Evolutionary conservation across 2,797 vertebrate genomes (phyloP), one percentile per base, ranked within the genome.

Genomic region (Synaphobranchus kaupii): DNA sequence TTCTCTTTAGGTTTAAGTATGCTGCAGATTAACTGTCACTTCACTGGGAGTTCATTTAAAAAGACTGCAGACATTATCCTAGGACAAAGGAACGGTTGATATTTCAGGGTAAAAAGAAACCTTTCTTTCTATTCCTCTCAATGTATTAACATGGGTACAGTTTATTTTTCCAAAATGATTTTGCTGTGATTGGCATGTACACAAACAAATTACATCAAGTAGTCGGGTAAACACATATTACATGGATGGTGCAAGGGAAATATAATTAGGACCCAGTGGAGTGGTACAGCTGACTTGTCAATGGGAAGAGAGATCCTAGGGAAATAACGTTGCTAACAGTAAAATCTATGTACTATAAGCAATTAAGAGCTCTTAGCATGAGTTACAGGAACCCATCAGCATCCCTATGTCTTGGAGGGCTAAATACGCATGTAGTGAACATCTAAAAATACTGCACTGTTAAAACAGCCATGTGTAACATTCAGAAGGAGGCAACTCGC

Each of bases 321-420:
- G 92, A 94, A 94, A 93, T 88, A 90, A 89, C 86, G 90, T 90
- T 93, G 89, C 91, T 86, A 90, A 94, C 91, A 93, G 92, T 89
- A 92, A 88, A 92, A 93, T 92, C 92, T 90, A 90, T 90, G 90
- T 88, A 89, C 88, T 90, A 90, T 68, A 73, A 90, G 91, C 91
- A 94, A 91, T 95, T 95, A 94, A 86, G 87, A 89, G 93, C 93
- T 93, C 94, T 94, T 94, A 94, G 90, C 84, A 84, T 92, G 94
- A 96, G 94, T 95, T 94, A 95, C 94, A 76, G 93, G 94, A 93
- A 90, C 88, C 92, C 90, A 94, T 94, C 92, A 93, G 93, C 92
- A 85, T 84, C 87, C 92, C 93, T 92, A 92, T 92, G 92, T 94
- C 92, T 93, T 92, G 91, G 93, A 92, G 92, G 94, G 94, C 93